Base-by-base conservation (phyloP, 2,888 invertebrate species). In the Rhingia campestris region DNA sequence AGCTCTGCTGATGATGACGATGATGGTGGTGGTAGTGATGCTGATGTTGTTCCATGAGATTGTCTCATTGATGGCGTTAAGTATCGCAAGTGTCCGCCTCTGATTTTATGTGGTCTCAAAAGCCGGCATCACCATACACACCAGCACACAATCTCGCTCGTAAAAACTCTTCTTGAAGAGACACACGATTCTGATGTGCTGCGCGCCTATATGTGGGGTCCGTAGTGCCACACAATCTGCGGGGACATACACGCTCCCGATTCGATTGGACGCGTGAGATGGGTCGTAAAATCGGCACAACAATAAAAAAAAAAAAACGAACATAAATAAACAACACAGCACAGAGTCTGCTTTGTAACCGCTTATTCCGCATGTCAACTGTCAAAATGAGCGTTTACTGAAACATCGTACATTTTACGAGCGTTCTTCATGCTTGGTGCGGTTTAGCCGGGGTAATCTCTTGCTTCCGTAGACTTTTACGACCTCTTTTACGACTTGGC, bases 401-500 rank as follows among this genome's bases (percentile, higher is more conserved):
- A 63, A 35, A 39, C 6, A 14, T 6, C 39, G 47, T 54, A 67
- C 41, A 79, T 70, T 75, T 75, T 66, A 66, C 80, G 73, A 69
- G 73, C 79, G 14, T 37, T 39, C 67, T 43, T n/a, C 39, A 58
- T 63, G 70, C 56, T 61, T 41, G 37, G 73, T 82, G 49, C 22
- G 69, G 73, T 53, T 84, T 79, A 84, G 7, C 7, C 43, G 63
- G 58, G 51, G 58, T 82, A 82, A 79, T 82, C 82, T 69, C 51
- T 64, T 59, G 79, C 70, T 84, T 80, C 84, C 84, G 80, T 30
- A 61, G 72, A 86, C 70, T 87, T 90, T 90, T 89, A 90, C 88
- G 87, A 87, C 86, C 86, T 88, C 43, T 91, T 91, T 91, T 90
- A 90, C 89, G 91, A 91, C 90, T 90, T 91, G 88, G 88, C 91